Conservation (phyloP, 2,797 vertebrate species). For the Xerus rutilus region DNA sequence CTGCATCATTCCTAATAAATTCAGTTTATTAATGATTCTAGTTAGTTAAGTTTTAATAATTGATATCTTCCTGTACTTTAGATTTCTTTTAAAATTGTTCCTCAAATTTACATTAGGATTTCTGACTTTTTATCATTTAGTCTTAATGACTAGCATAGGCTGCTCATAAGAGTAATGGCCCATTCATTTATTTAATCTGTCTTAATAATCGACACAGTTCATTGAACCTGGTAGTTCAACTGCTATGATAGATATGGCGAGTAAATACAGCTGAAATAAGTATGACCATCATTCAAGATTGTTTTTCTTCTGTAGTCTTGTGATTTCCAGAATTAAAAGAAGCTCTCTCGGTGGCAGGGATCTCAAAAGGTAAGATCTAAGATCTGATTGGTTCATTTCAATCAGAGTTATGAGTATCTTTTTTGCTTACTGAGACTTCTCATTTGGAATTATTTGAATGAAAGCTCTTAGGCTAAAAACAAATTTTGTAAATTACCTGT, state of each 20-base stretch:
- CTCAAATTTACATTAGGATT: slow-evolving; percentile 47
- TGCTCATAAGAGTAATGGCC: slow-evolving; percentile 49
- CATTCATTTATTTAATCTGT: slow-evolving; percentile 68
- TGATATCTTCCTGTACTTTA: not conserved
- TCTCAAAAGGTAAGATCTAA: not conserved
- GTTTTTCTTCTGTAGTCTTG: not conserved
- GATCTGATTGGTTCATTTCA: not conserved
- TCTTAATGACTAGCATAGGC: slow-evolving; percentile 59
- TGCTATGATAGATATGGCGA: slow-evolving; percentile 19
- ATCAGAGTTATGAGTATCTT: not conserved
- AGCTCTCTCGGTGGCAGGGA: not conserved
- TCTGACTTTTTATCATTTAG: slow-evolving; percentile 61
- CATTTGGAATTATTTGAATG: slow-evolving; percentile 28
- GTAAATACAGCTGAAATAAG: slow-evolving; percentile 57
- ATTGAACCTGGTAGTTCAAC: slow-evolving; percentile 51
- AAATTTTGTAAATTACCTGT: not conserved
- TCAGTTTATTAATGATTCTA: slow-evolving; percentile 49
- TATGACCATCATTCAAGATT: not conserved
- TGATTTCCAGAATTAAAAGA: not conserved
- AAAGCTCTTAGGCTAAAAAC: not conserved
- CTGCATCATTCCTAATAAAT: slow-evolving; percentile 30
- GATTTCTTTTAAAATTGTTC: slow-evolving; percentile 55
- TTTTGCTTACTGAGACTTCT: not conserved
- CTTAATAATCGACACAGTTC: slow-evolving; percentile 58
- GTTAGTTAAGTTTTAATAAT: slow-evolving; percentile 23